phyloP scores from a whole-genome alignment of 1,140 invertebrate species.

The Nephila pilipes region DNA sequence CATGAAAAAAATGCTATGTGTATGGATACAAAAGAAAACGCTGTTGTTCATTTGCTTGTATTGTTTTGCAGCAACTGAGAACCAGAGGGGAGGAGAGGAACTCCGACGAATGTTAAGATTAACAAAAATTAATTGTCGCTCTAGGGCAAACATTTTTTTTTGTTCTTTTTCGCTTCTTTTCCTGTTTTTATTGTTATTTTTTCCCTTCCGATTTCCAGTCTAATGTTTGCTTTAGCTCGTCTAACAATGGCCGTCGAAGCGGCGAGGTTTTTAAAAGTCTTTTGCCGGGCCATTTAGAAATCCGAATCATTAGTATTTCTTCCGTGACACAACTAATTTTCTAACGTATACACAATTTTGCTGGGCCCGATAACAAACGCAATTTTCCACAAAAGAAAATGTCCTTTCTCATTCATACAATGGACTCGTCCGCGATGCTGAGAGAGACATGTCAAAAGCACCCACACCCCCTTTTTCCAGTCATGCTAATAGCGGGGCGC shows the following conservation, averaged over 20 bases:
- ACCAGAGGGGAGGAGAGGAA: constrained; percentile 23
- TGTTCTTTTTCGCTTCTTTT: constrained; percentile 65
- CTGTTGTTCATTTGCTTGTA: constrained; percentile 63
- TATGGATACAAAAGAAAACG: constrained; percentile 68
- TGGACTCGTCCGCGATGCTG: constrained; percentile 71
- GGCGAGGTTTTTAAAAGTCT: constrained; percentile 75
- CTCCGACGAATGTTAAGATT: constrained; percentile 74
- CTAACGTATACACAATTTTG: constrained; percentile 77
- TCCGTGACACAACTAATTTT: constrained; percentile 77
- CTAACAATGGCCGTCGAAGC: constrained; percentile 60
- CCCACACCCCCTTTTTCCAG: constrained; percentile 70
- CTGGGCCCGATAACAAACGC: constrained; percentile 76
- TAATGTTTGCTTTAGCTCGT: constrained; percentile 73
- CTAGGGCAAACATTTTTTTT: constrained; percentile 71
- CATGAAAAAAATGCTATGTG: constrained; percentile 46
- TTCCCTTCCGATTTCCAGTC: constrained; percentile 64
- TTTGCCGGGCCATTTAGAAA: constrained; percentile 76
- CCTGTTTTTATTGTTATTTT: constrained; percentile 64
- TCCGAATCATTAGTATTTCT: constrained; percentile 76
- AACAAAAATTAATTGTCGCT: constrained; percentile 77
- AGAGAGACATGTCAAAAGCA: constrained; percentile 76
- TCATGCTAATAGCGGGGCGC: constrained; percentile 76
- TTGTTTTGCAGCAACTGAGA: constrained; percentile 66
- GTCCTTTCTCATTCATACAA: constrained; percentile 76
- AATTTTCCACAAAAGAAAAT: constrained; percentile 77